Conservation (phyloP, 2,113 vertebrate species). For the Puntigrus tetrazona region DNA sequence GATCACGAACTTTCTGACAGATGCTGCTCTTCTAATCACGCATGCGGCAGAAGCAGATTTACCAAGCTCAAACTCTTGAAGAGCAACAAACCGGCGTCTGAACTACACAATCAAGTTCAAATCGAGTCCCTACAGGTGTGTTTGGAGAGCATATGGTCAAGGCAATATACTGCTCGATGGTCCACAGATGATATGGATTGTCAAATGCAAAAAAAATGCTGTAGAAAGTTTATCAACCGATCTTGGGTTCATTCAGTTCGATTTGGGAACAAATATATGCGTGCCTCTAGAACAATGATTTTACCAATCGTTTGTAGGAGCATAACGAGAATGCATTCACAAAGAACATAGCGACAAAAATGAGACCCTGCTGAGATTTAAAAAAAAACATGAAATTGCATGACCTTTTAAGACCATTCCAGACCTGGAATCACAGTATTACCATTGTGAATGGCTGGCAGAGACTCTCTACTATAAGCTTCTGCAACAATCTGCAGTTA, state of each 20-base stretch:
- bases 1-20: slow-evolving; percentile 2
- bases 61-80: background rate
- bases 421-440: background rate
- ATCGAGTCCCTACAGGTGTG: background rate
- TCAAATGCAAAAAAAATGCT: background rate
- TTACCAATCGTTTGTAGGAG: background rate
- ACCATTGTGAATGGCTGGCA: too few relatives aligned
- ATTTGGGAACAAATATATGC: background rate
- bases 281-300: background rate
- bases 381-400: too few relatives aligned
- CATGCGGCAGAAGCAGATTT: background rate
- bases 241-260: background rate
- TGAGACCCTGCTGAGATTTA: too few relatives aligned
- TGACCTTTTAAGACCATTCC: background rate
- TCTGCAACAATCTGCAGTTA: too few relatives aligned
- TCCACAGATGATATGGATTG: background rate
- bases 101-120: background rate
- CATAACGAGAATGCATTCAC: too few relatives aligned
- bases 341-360: too few relatives aligned
- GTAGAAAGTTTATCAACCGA: background rate
- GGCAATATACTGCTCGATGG: background rate
- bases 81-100: background rate
- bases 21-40: background rate
- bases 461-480: too few relatives aligned
- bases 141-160: background rate